Percentiles rank a stretch among this genome's conserved stretches.
Conservation (phyloP, 1,140 invertebrate genomes). For the Papilio xuthus region DNA sequence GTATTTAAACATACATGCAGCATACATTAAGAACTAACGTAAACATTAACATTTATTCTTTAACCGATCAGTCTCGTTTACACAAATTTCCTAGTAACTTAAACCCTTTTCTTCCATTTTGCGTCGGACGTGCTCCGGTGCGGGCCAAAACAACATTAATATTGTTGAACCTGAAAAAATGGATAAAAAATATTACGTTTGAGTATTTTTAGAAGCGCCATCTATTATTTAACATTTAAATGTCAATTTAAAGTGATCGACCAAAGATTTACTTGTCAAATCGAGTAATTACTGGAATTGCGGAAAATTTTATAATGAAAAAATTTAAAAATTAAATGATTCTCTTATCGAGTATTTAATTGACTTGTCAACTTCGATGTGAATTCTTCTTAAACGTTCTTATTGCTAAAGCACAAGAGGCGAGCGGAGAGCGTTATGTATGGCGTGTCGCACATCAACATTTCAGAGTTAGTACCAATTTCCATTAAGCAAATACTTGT, state of each 20-base stretch:
- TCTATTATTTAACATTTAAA: neutral
- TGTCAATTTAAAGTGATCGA: too few relatives aligned
- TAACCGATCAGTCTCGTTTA: constrained; percentile 24
- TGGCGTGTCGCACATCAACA: too few relatives aligned
- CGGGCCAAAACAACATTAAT: constrained; percentile 71
- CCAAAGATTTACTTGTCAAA: too few relatives aligned
- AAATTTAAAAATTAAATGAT: neutral
- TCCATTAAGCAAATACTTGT: too few relatives aligned
- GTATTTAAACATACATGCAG: constrained; percentile 35
- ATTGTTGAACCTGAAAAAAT: constrained; percentile 61
- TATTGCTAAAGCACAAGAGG: too few relatives aligned
- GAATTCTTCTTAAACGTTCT: too few relatives aligned
- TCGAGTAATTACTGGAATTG: neutral
- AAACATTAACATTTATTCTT: constrained; percentile 27
- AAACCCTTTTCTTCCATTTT: constrained; percentile 68
- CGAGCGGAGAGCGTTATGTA: too few relatives aligned
- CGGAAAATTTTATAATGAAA: too few relatives aligned
- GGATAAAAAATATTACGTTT: constrained; percentile 4
- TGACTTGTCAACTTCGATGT: too few relatives aligned
- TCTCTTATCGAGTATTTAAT: too few relatives aligned
- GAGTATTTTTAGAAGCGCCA: neutral
- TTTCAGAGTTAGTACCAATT: too few relatives aligned
- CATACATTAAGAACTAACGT: constrained; percentile 21
- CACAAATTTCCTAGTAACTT: constrained; percentile 52
- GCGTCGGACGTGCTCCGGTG: constrained; percentile 60